Conservation (phyloP, 2,888 invertebrate species). For the Oconnorella tubifera region DNA sequence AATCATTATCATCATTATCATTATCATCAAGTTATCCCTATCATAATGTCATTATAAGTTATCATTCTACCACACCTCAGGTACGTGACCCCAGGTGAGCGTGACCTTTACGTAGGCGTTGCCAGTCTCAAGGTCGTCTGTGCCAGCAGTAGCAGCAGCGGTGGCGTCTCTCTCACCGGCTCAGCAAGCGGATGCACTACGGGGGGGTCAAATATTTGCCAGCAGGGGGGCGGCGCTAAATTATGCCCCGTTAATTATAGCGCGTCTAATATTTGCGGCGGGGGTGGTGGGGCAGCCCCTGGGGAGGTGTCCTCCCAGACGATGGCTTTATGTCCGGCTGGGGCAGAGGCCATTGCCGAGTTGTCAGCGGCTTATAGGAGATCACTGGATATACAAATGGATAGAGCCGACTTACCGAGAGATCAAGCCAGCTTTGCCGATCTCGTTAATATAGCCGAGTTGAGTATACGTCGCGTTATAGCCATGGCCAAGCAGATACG, state of each 20-base stretch:
- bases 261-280: too few species aligned
- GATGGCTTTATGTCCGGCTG: slow-evolving; percentile 37
- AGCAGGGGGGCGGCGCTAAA: too few species aligned
- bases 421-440: slow-evolving; percentile 43
- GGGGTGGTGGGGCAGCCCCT: too few species aligned
- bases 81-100: background rate
- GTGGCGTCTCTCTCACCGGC: background rate
- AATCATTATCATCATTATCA: too few species aligned
- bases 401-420: slow-evolving; percentile 27
- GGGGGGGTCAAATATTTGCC: too few species aligned
- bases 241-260: too few species aligned
- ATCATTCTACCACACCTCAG: too few species aligned
- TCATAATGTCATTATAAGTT: too few species aligned
- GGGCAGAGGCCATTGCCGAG: slow-evolving; percentile 49
- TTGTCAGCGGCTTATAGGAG: slow-evolving; percentile 49
- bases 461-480: slow-evolving; percentile 63
- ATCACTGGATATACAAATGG: slow-evolving; percentile 52
- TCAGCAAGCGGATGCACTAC: background rate
- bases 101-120: slow-evolving; percentile 4
- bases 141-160: background rate
- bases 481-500: slow-evolving; percentile 61
- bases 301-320: slow-evolving; percentile 24
- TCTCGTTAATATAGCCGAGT: slow-evolving; percentile 56
- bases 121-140: slow-evolving; percentile 3
- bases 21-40: too few species aligned